These are phyloP conservation scores for Furcula furcula DNA, from an alignment of 2,888 invertebrate species.

Conservation along the genomic window DNA sequence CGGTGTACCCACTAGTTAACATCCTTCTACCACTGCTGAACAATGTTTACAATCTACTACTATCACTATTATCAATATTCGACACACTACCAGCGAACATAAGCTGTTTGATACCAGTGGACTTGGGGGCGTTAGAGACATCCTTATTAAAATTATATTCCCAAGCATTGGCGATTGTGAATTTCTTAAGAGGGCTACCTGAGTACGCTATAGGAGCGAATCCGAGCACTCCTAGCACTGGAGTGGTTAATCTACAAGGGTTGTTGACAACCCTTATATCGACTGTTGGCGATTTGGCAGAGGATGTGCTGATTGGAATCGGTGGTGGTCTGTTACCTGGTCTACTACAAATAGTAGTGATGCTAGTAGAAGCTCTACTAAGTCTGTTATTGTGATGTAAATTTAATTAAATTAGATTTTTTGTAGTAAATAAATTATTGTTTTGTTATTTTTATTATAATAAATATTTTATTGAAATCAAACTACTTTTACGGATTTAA, in stretches of 20 bases:
- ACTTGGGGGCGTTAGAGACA: constrained; percentile 66
- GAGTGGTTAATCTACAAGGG: constrained; percentile 52
- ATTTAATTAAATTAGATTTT: constrained; percentile 7
- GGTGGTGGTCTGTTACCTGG: constrained; percentile 68
- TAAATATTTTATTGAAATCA: not conserved
- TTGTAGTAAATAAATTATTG: constrained; percentile 9
- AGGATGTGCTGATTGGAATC: constrained; percentile 56
- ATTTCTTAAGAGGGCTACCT: constrained; percentile 59
- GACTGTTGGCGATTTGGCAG: constrained; percentile 54
- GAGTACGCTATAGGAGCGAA: constrained; percentile 69
- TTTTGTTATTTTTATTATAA: constrained; percentile 2
- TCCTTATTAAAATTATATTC: constrained; percentile 68
- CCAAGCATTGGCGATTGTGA: constrained; percentile 70
- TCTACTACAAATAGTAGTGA: constrained; percentile 58
- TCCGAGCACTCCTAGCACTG: constrained; percentile 50
- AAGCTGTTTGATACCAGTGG: constrained; percentile 66
- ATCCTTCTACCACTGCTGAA: constrained; percentile 68
- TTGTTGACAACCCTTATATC: constrained; percentile 52
- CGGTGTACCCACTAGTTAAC: constrained; percentile 72
- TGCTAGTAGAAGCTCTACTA: constrained; percentile 56
- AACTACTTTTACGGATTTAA: no score
- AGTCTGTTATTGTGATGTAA: constrained; percentile 45
- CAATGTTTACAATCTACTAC: constrained; percentile 72
- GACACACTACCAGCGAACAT: constrained; percentile 68
- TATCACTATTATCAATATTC: constrained; percentile 70